Base-by-base conservation (phyloP, 2,888 invertebrate species). In the Hypomecis atomaria region DNA sequence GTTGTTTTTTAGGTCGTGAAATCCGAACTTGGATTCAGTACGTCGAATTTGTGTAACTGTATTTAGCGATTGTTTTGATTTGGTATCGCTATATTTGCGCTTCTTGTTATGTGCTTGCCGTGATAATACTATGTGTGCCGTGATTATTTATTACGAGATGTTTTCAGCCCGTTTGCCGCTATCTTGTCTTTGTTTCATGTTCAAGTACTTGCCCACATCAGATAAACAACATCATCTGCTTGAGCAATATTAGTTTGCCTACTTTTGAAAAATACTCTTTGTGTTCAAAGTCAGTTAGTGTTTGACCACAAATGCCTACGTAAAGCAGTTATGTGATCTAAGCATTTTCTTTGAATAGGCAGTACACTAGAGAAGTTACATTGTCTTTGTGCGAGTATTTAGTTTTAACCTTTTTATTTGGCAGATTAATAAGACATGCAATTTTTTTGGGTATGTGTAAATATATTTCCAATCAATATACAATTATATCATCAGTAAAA, bases 21-120 rank as follows among this genome's bases (percentile, higher is more conserved):
- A 75, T 65, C 62, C 64, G 59, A 50, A 62, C 45, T 50, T 55
- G 60, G 40, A 55, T 59, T 55, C 40, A 9, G 33, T 11, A 50
- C 63, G 59, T 59, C 55, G 38, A 36, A 59, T 56, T 58, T 58
- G 69, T 78, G 75, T 77, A 79, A 81, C 68, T 66, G 57, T 73
- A 71, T 76, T 77, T 75, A 2, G 34, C n/a, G 23, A 36, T 59
- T 71, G 58, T 47, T 71, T 59, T 42, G 62, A 66, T 67, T 55
- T 58, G 65, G 33, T 60, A 57, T 75, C 69, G 68, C 66, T 63
- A 56, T 63, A 56, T 59, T 68, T 56, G 43, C 54, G 44, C 70
- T 57, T 73, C 64, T 66, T 66, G 59, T 58, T 73, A 60, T 70
- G 62, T 72, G 56, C 70, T 50, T 69, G 10, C 33, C 36, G 37